Conservation (phyloP, 2,797 vertebrate species). For the Crypturellus tataupa region DNA sequence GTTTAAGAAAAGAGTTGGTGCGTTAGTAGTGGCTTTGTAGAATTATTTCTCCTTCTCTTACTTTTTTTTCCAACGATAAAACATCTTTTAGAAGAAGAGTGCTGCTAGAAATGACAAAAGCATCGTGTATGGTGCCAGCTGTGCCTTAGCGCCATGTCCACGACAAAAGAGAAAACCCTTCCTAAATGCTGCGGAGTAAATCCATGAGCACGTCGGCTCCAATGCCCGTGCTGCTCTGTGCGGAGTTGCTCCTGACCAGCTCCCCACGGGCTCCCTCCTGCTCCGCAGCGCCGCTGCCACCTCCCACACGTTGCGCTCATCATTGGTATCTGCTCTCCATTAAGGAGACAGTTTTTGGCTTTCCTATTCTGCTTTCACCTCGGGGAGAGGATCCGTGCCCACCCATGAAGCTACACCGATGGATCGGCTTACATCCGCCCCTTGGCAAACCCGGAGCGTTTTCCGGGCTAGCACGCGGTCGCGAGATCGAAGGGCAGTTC, state of each 20-base stretch:
- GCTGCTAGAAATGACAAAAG: background rate
- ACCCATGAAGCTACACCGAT: slow-evolving; percentile 25
- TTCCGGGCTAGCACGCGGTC: background rate
- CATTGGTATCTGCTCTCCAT: background rate
- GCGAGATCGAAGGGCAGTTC: background rate
- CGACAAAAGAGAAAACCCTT: background rate
- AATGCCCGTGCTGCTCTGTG: background rate
- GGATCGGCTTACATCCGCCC: background rate
- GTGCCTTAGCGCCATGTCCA: rapidly evolving
- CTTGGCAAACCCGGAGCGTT: background rate
- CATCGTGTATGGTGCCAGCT: background rate
- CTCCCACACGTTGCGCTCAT: background rate
- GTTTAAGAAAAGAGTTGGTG: background rate
- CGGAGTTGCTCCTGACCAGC: background rate
- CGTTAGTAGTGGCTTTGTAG: background rate
- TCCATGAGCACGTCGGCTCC: background rate
- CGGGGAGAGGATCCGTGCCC: background rate
- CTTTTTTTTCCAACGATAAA: background rate
- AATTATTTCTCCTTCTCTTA: background rate
- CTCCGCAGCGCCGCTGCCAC: background rate
- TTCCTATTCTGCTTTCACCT: slow-evolving; percentile 7
- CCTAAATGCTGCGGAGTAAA: background rate
- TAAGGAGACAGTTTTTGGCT: background rate
- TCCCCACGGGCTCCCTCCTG: background rate
- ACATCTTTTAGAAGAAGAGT: background rate